Evolutionary conservation across 2,113 vertebrate species (phyloP).

Genomic region (Otocyon megalotis): DNA sequence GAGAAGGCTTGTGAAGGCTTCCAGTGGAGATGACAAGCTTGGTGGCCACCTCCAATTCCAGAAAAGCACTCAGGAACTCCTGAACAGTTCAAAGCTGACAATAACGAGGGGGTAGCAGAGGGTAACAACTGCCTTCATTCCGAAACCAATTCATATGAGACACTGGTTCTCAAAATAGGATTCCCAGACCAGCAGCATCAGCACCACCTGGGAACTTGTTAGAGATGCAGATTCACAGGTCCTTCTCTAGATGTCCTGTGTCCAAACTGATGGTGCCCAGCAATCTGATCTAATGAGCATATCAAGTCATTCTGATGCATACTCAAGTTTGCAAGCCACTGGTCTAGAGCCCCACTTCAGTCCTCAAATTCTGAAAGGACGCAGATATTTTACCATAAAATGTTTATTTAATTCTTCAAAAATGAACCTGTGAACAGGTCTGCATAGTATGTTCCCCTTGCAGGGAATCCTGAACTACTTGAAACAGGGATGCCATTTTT

Average conservation of each 20-base stretch:
- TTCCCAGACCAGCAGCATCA: neutral
- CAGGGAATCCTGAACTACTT: neutral
- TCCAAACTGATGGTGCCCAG: neutral
- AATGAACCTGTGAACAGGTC: neutral
- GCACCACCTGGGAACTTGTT: neutral
- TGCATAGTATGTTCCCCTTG: neutral
- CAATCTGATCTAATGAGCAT: neutral
- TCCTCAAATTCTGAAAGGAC: neutral
- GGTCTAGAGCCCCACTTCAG: neutral
- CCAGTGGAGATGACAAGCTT: neutral
- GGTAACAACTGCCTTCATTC: neutral
- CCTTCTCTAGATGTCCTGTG: neutral
- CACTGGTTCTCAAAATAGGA: neutral
- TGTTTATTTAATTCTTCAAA: neutral
- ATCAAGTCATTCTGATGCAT: neutral
- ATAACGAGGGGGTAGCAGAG: accelerated
- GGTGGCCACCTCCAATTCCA: neutral
- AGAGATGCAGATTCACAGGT: neutral
- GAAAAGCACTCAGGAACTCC: neutral
- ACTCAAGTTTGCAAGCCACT: neutral
- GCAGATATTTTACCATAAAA: neutral
- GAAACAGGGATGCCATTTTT: neutral
- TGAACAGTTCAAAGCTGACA: neutral
- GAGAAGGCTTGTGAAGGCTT: neutral
- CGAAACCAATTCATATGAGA: neutral